Conservation (phyloP, 2,888 invertebrate species). For the Hyposoter didymator region DNA sequence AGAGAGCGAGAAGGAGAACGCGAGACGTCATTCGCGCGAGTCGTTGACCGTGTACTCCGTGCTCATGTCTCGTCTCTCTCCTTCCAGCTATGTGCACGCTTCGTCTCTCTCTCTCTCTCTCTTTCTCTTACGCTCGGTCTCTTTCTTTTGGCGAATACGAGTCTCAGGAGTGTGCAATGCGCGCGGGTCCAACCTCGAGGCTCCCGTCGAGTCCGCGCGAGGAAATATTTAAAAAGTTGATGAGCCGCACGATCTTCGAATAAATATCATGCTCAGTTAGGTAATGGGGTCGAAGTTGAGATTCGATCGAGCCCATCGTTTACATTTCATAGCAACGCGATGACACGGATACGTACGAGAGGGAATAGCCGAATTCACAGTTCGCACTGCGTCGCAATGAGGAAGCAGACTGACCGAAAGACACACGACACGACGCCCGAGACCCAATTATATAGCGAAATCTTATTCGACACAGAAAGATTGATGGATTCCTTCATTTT, state of each 20-base stretch:
- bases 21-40: slow-evolving; percentile 62
- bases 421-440: background rate
- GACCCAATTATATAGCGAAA: background rate
- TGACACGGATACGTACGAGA: background rate
- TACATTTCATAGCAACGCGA: background rate
- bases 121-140: background rate
- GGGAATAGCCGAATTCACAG: background rate
- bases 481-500: too few species aligned
- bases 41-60: slow-evolving; percentile 62
- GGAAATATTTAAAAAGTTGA: slow-evolving; percentile 44
- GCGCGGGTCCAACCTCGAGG: slow-evolving; percentile 32
- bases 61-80: slow-evolving; percentile 55
- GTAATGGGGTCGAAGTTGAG: slow-evolving; percentile 7
- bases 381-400: too few species aligned
- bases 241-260: background rate
- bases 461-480: too few species aligned
- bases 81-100: slow-evolving; percentile 43
- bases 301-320: background rate
- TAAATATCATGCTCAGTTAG: slow-evolving; percentile 29
- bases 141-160: slow-evolving; percentile 18
- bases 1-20: slow-evolving; percentile 36
- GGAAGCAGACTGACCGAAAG: background rate
- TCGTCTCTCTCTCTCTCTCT: background rate
- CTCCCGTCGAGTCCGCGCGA: slow-evolving; percentile 24
- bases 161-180: slow-evolving; percentile 16